Percentiles rank a stretch among this genome's conserved stretches.
phyloP scores from a whole-genome alignment of 2,113 vertebrate species.

The Nerophis lumbriciformis region DNA sequence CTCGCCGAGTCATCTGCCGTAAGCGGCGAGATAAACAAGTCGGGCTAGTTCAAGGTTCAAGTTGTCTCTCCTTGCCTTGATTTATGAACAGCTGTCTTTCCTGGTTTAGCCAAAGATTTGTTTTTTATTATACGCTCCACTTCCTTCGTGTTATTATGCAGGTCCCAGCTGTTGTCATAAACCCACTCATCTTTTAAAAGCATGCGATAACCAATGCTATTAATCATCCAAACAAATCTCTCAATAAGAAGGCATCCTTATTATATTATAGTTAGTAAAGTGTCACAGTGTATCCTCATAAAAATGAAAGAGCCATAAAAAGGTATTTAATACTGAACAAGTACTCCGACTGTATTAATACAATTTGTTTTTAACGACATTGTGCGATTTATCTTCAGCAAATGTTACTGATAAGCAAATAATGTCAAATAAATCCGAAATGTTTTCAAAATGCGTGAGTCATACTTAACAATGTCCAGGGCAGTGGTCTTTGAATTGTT shows the following conservation, averaged over 20 bases:
- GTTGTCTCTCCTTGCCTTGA: slow-evolving; percentile 5
- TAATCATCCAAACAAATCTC: neutral
- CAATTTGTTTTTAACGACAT: neutral
- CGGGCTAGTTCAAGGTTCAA: slow-evolving; percentile 7
- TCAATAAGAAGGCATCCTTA: neutral
- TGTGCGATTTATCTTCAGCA: no score
- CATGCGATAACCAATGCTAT: neutral
- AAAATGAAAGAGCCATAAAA: neutral
- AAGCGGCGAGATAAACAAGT: slow-evolving; percentile 13
- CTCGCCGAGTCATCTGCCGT: slow-evolving; percentile 12
- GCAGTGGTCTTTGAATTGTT: no score
- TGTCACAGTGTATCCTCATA: neutral
- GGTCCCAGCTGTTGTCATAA: neutral
- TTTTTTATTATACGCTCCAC: neutral
- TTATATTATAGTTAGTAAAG: no score
- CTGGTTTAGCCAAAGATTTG: slow-evolving; percentile 1
- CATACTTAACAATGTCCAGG: no score
- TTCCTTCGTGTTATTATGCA: slow-evolving; percentile 9
- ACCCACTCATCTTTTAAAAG: neutral
- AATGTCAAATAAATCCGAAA: no score
- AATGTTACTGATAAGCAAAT: no score
- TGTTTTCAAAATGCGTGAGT: no score
- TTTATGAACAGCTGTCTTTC: neutral
- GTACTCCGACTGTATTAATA: no score
- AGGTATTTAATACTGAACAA: no score